Evolutionary conservation across 92 coral and sea anemone species (phyloP).

Genomic region (Epizoanthus stellaris): DNA sequence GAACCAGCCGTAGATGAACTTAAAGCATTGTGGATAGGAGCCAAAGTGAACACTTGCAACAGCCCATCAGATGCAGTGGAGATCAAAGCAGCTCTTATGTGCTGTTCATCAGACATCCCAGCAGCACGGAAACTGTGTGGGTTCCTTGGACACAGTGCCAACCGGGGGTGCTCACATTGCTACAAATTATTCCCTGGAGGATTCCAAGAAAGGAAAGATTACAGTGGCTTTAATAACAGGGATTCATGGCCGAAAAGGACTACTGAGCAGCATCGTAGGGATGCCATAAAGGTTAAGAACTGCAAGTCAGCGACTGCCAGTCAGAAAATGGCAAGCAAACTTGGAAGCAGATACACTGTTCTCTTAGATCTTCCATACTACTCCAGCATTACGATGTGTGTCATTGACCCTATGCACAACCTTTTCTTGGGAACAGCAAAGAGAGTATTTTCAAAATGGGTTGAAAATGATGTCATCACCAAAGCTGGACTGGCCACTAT

Average conservation of each 20-base stretch:
- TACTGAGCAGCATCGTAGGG: slow-evolving; percentile 51
- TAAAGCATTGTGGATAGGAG: slow-evolving; percentile 62
- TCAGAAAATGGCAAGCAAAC: slow-evolving; percentile 25
- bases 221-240: slow-evolving; percentile 57
- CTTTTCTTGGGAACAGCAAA: slow-evolving; percentile 18
- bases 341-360: slow-evolving; percentile 45
- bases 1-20: slow-evolving; percentile 59
- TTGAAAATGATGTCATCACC: too few relatives aligned
- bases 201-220: slow-evolving; percentile 58
- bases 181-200: slow-evolving; percentile 59
- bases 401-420: slow-evolving; percentile 41
- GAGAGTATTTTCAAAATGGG: slow-evolving; percentile 13
- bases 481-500: too few relatives aligned
- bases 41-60: not conserved
- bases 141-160: slow-evolving; percentile 62
- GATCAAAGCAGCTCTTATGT: slow-evolving; percentile 58
- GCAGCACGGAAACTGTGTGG: slow-evolving; percentile 78
- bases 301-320: too few relatives aligned
- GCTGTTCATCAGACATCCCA: slow-evolving; percentile 67
- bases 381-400: slow-evolving; percentile 45
- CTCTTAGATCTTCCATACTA: slow-evolving; percentile 49
- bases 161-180: not conserved
- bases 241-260: slow-evolving; percentile 59
- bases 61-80: too few relatives aligned
- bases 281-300: slow-evolving; percentile 32